Evolutionary conservation across 2,888 invertebrate species (phyloP).

Genomic region (Neoitamus cyanurus): DNA sequence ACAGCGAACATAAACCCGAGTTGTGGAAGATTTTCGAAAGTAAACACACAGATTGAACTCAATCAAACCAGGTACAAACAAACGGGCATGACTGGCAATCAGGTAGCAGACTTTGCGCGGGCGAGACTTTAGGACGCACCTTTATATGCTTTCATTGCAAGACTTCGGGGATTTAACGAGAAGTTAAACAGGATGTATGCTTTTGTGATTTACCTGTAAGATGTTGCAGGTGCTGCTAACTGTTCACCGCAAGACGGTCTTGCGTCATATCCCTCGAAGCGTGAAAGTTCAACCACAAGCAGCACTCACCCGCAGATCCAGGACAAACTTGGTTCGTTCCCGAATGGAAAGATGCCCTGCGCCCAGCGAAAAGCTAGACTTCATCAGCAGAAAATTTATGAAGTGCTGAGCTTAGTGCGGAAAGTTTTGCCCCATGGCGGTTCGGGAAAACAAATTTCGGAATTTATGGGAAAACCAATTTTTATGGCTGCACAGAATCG

Average conservation of each 20-base stretch:
- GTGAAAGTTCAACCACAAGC: neutral
- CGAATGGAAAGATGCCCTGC: neutral
- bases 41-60: neutral
- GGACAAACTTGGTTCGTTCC: neutral
- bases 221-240: neutral
- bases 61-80: neutral
- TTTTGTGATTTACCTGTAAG: neutral
- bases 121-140: neutral
- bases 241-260: neutral
- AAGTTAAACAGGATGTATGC: neutral
- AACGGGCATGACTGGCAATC: neutral
- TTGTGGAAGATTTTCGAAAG: neutral
- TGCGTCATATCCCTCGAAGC: neutral
- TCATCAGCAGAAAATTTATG: slow-evolving; percentile 1
- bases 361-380: neutral
- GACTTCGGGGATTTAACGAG: neutral
- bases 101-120: neutral
- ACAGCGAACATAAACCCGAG: neutral
- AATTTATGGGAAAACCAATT: neutral
- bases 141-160: neutral
- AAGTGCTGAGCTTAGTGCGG: neutral
- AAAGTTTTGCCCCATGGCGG: neutral
- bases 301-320: neutral
- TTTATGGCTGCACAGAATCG: neutral
- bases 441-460: neutral